Percentiles rank a stretch among this genome's conserved stretches.
Evolutionary conservation across 2,888 invertebrate genomes (phyloP).

Genomic region (Morpho achilles): DNA sequence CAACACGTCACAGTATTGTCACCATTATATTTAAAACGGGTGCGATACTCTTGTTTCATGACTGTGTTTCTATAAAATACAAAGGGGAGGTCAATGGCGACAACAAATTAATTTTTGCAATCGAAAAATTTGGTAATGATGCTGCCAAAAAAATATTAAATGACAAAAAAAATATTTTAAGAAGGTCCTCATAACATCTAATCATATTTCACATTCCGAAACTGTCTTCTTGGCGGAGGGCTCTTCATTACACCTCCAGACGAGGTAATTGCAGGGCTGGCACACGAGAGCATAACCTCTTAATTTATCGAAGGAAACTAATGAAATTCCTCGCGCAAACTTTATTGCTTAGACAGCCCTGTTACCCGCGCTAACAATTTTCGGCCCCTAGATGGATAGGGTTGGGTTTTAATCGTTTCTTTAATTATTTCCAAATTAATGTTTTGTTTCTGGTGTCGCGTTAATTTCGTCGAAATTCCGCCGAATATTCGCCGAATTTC

Average conservation of each 20-base stretch:
- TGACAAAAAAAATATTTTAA: neutral
- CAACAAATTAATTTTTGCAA: no score
- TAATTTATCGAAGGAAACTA: constrained; percentile 79
- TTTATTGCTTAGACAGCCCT: constrained; percentile 76
- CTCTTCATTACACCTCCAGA: constrained; percentile 70
- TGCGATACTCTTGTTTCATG: no score
- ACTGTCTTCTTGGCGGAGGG: constrained; percentile 44
- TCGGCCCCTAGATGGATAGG: constrained; percentile 50
- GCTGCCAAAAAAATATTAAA: no score
- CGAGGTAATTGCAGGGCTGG: constrained; percentile 76
- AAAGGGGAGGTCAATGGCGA: no score
- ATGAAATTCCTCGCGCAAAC: constrained; percentile 75
- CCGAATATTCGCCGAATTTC: constrained; percentile 1
- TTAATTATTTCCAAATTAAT: constrained; percentile 75
- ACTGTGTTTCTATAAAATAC: no score
- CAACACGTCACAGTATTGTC: no score
- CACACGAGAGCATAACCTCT: constrained; percentile 78
- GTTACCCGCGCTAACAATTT: constrained; percentile 67
- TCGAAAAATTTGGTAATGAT: no score
- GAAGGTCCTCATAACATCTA: constrained; percentile 9
- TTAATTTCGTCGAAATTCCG: constrained; percentile 43
- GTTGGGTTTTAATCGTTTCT: constrained; percentile 66
- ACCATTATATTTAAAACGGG: no score
- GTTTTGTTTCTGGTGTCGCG: constrained; percentile 36
- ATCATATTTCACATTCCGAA: constrained; percentile 39